phyloP scores from a whole-genome alignment of 2,113 vertebrate genomes.

The Varanus salvator region DNA sequence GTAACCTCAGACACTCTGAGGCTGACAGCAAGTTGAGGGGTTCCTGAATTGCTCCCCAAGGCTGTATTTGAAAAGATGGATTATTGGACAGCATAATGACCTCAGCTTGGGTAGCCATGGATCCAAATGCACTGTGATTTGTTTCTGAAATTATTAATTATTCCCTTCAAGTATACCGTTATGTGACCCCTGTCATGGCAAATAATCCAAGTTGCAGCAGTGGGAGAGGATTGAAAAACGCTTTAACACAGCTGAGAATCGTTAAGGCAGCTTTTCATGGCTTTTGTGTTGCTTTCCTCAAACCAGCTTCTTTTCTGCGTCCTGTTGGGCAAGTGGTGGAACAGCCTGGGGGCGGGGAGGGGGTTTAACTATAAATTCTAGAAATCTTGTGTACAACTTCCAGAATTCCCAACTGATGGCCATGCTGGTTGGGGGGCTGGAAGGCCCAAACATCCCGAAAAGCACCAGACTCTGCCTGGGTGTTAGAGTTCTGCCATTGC shows the following conservation, averaged over 20 bases:
- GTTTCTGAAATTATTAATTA: not conserved
- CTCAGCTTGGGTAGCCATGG: not conserved
- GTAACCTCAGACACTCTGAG: not conserved
- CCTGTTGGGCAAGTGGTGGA: too few relatives aligned
- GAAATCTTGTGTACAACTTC: too few relatives aligned
- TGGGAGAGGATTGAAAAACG: fast-evolving
- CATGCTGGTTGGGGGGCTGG: too few relatives aligned
- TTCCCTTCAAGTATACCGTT: not conserved
- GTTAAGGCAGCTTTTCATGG: not conserved
- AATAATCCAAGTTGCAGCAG: not conserved
- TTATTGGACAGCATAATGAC: not conserved
- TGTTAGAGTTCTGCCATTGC: too few relatives aligned
- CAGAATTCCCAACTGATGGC: too few relatives aligned
- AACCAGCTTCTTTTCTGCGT: not conserved
- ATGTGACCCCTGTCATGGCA: not conserved
- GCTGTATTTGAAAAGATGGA: not conserved
- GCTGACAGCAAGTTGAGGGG: not conserved
- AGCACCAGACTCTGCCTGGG: not conserved
- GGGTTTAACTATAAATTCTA: too few relatives aligned
- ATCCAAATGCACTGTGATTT: not conserved
- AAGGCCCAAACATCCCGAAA: too few relatives aligned
- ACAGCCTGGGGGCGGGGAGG: too few relatives aligned
- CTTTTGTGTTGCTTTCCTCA: not conserved
- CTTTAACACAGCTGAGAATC: not conserved
- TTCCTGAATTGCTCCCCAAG: not conserved